Percentiles rank a stretch among this genome's conserved stretches.
These are phyloP conservation scores for Myopa tessellatipennis DNA, from an alignment of 2,888 invertebrate species.

Conservation along the genomic window DNA sequence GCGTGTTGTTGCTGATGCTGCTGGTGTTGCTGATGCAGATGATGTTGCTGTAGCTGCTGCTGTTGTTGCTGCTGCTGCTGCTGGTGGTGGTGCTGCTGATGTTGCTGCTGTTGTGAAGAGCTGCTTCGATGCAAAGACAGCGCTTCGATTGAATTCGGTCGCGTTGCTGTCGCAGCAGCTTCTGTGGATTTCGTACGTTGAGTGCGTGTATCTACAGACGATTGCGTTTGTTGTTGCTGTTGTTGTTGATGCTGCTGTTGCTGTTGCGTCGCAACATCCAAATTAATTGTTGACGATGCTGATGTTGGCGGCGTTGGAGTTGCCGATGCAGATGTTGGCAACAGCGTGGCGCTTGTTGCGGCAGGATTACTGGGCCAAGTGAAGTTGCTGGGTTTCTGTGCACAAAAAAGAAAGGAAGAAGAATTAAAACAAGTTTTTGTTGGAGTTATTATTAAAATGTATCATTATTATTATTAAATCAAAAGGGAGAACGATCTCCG, in stretches of 20 bases:
- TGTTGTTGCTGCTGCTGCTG: conserved; percentile 48
- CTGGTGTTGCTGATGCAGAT: conserved; percentile 31
- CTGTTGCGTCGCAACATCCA: conserved; percentile 49
- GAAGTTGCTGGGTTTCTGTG: conserved; percentile 75
- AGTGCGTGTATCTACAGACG: conserved; percentile 36
- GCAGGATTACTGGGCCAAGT: conserved; percentile 70
- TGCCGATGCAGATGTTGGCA: conserved; percentile 45
- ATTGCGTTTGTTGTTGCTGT: conserved; percentile 51
- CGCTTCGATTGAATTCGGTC: conserved; percentile 22
- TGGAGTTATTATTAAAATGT: background rate
- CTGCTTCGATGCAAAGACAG: conserved; percentile 47
- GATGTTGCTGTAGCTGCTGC: conserved; percentile 35
- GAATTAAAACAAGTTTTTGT: background rate
- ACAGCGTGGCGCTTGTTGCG: conserved; percentile 41
- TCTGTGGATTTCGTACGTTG: conserved; percentile 21
- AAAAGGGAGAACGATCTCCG: background rate
- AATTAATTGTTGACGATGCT: conserved; percentile 54
- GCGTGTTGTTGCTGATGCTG: conserved; percentile 37
- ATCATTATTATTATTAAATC: background rate
- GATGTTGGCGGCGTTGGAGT: conserved; percentile 47
- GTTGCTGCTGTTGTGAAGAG: conserved; percentile 43
- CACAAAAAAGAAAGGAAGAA: background rate
- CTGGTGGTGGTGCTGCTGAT: conserved; percentile 45
- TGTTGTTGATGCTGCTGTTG: conserved; percentile 49
- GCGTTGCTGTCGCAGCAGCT: conserved; percentile 21